Conservation (phyloP, 1,140 invertebrate species). For the Drosophila eugracilis region DNA sequence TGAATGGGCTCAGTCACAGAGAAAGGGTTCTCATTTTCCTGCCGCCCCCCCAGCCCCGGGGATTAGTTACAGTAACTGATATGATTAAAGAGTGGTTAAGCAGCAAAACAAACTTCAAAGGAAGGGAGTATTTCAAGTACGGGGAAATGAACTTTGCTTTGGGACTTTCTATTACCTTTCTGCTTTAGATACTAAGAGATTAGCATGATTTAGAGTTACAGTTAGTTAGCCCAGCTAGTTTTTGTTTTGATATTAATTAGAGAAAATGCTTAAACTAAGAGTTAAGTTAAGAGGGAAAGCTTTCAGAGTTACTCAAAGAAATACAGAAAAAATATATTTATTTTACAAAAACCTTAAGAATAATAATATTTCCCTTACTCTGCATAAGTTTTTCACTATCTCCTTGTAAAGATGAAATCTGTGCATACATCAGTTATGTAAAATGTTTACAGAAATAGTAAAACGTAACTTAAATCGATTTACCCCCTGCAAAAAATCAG, state of each 20-base stretch:
- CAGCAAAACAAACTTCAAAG: conserved; percentile 43
- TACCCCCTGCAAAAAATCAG: conserved; percentile 5
- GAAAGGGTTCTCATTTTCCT: conserved; percentile 26
- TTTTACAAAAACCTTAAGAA: no score
- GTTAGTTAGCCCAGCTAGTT: background rate
- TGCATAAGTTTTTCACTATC: background rate
- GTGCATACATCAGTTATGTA: background rate
- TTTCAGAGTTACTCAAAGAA: no score
- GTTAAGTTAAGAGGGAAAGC: no score
- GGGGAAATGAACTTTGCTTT: background rate
- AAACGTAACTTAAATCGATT: background rate
- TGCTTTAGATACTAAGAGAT: no score
- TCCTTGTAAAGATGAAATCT: conserved; percentile 2
- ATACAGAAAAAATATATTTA: no score
- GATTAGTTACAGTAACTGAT: conserved; percentile 44
- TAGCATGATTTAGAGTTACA: conserved; percentile 1
- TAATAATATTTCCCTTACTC: background rate
- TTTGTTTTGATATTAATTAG: background rate
- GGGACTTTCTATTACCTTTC: conserved; percentile 10
- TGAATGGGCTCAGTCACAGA: conserved; percentile 31
- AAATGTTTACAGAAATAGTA: conserved; percentile 14
- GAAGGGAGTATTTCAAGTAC: background rate
- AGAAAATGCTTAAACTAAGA: no score
- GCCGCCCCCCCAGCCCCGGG: conserved; percentile 7
- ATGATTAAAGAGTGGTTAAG: conserved; percentile 37